Percentiles rank a stretch among this genome's conserved stretches.
These are phyloP conservation scores for Enteromius thamalakanensis DNA, from an alignment of 2,797 vertebrate genomes.

Conservation along the genomic window DNA sequence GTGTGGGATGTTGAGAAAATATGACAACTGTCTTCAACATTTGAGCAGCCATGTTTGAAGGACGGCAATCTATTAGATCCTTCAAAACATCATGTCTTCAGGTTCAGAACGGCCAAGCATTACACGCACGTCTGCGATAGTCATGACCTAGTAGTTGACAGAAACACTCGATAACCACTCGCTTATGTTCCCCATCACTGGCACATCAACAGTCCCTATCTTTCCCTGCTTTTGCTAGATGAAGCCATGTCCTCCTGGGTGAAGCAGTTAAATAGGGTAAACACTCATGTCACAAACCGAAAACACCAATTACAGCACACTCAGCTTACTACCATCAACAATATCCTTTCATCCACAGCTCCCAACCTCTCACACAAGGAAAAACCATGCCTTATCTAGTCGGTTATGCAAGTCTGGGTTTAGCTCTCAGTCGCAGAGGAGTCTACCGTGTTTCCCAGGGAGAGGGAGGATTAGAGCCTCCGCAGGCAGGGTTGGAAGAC, in stretches of 20 bases:
- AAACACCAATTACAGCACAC: conserved; percentile 73
- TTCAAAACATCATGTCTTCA: not conserved
- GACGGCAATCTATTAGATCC: not conserved
- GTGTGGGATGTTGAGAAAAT: conserved; percentile 60
- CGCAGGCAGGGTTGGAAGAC: conserved; percentile 31
- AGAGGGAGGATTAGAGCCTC: conserved; percentile 44
- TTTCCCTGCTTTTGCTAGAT: conserved; percentile 60
- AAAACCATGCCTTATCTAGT: conserved; percentile 56
- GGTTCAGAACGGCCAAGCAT: not conserved
- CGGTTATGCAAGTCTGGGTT: conserved; percentile 67
- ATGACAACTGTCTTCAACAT: conserved; percentile 55
- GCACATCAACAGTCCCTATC: conserved; percentile 61
- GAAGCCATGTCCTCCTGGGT: conserved; percentile 58
- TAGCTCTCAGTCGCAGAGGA: conserved; percentile 60
- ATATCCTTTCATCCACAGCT: conserved; percentile 66
- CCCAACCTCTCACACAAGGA: conserved; percentile 58
- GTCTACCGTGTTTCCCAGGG: conserved; percentile 55
- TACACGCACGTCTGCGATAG: not conserved
- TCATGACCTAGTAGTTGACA: not conserved
- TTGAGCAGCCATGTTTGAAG: conserved; percentile 51
- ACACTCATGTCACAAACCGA: conserved; percentile 63
- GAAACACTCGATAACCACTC: conserved; percentile 23
- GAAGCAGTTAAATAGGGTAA: conserved; percentile 59
- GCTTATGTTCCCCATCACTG: conserved; percentile 33
- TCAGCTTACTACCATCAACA: conserved; percentile 68